A percentile compares a stretch with the other conserved stretches of the same genome.
These are phyloP conservation scores for Sphyrna mokarran DNA, from an alignment of 2,113 vertebrate genomes.

Conservation along the genomic window DNA sequence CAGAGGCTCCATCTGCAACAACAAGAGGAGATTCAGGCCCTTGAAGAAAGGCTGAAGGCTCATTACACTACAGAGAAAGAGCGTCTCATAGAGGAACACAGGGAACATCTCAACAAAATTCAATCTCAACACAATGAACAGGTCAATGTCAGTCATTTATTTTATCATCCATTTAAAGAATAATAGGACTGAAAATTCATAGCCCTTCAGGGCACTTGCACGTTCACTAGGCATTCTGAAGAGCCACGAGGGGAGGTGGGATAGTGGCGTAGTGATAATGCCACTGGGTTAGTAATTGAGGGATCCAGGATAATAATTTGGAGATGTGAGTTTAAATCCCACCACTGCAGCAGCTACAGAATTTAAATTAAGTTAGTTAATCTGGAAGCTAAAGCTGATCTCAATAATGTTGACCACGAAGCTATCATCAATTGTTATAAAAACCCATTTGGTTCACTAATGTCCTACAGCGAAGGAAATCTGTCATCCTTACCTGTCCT, in stretches of 20 bases:
- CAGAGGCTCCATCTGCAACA: slow-evolving; percentile 64
- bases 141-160: slow-evolving; percentile 52
- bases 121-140: slow-evolving; percentile 62
- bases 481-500: no score
- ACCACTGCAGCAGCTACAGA: no score
- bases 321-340: no score
- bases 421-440: no score
- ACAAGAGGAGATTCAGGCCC: slow-evolving; percentile 62
- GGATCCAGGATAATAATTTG: no score
- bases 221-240: neutral
- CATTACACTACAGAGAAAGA: slow-evolving; percentile 55
- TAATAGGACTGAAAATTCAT: neutral
- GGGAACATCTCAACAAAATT: slow-evolving; percentile 49
- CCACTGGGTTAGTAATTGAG: no score
- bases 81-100: slow-evolving; percentile 61
- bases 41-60: slow-evolving; percentile 68
- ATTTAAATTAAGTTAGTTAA: no score
- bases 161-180: neutral
- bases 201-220: neutral
- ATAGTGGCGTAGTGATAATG: no score
- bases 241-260: neutral
- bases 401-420: no score
- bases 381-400: no score
- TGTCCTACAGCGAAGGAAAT: no score
- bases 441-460: no score